Evolutionary conservation across 2,888 invertebrate species (phyloP).

Genomic region (Ophraella communa): DNA sequence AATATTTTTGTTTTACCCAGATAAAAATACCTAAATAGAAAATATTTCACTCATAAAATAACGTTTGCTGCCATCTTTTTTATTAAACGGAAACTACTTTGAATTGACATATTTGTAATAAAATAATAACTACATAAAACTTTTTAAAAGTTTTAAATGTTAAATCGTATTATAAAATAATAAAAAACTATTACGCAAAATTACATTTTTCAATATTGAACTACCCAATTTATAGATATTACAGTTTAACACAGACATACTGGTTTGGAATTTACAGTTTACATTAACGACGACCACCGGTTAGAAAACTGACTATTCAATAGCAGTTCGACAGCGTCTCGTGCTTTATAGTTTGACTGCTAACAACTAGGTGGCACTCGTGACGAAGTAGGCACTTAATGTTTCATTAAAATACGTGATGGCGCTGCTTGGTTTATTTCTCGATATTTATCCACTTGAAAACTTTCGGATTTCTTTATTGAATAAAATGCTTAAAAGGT

Average conservation of each 20-base stretch:
- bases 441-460: not conserved
- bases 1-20: not conserved
- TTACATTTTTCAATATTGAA: not conserved
- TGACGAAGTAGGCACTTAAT: slow-evolving; percentile 18
- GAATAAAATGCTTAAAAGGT: not conserved
- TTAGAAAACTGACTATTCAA: slow-evolving; percentile 45
- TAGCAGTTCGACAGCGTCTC: slow-evolving; percentile 42
- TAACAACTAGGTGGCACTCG: slow-evolving; percentile 56
- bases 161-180: not conserved
- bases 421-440: slow-evolving; percentile 24
- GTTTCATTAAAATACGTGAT: slow-evolving; percentile 24
- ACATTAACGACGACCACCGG: slow-evolving; percentile 38
- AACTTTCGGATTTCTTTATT: not conserved
- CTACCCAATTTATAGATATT: not conserved
- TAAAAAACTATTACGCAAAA: not conserved
- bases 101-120: not conserved
- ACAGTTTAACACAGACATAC: slow-evolving; percentile 20
- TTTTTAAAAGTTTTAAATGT: not conserved
- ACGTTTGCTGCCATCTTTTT: not conserved
- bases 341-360: slow-evolving; percentile 53
- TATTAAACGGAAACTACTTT: not conserved
- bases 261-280: slow-evolving; percentile 33
- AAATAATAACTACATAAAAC: not conserved
- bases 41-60: not conserved
- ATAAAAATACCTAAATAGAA: not conserved